A percentile compares a stretch with the other conserved stretches of the same genome.
phyloP scores from a whole-genome alignment of 2,113 vertebrate genomes.

The Ornithorhynchus anatinus region DNA sequence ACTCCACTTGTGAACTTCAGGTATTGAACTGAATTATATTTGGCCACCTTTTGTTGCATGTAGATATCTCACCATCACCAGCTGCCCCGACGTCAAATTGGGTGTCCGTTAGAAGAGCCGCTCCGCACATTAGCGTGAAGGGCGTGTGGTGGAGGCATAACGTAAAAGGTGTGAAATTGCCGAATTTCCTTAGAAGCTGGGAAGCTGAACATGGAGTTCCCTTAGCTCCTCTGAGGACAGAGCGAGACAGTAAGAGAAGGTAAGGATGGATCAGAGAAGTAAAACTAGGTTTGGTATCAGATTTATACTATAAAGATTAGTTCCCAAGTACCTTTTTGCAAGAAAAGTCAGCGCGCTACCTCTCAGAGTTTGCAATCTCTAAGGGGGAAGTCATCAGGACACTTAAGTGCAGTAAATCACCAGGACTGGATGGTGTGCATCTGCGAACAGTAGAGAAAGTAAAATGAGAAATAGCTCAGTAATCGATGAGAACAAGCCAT shows the following conservation, averaged over 20 bases:
- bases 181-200: background rate
- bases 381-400: background rate
- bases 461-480: background rate
- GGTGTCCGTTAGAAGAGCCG: no score
- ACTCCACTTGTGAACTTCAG: no score
- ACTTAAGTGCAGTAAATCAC: background rate
- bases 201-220: background rate
- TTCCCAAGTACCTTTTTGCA: background rate
- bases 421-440: background rate
- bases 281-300: background rate
- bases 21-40: no score
- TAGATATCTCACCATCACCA: no score
- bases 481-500: background rate
- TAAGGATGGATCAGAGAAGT: background rate
- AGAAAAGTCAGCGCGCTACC: background rate
- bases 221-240: background rate
- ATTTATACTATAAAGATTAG: slow-evolving; percentile 7
- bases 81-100: no score
- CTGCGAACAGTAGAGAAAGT: background rate
- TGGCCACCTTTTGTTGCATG: no score
- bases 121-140: no score
- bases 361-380: background rate
- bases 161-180: no score
- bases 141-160: no score
- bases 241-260: background rate